Percentiles rank a stretch among this genome's conserved stretches.
phyloP scores from a whole-genome alignment of 2,113 vertebrate genomes.

The Catharus bicknelli region DNA sequence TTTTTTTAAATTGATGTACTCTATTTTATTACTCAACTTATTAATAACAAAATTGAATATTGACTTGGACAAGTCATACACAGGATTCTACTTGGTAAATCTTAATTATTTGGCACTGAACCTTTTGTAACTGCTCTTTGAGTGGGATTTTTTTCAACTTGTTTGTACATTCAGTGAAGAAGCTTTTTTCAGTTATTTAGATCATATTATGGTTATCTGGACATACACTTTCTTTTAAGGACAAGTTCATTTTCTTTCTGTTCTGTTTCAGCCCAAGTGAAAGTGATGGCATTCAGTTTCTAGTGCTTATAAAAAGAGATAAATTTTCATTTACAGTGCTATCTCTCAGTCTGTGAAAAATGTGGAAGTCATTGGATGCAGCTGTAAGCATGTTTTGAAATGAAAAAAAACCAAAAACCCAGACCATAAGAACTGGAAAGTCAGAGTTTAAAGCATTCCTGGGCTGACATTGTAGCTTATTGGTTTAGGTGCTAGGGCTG shows the following conservation, averaged over 20 bases:
- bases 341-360: not conserved
- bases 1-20: not conserved
- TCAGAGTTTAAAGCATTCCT: not conserved
- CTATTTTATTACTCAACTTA: not conserved
- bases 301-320: not conserved
- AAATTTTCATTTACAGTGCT: not conserved
- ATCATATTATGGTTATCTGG: not conserved
- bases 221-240: not conserved
- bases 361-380: not conserved
- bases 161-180: not conserved
- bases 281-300: not conserved
- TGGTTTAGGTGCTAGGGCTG: not conserved
- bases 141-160: not conserved
- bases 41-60: not conserved
- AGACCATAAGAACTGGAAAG: not conserved
- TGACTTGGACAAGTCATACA: not conserved
- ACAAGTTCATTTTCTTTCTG: not conserved
- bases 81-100: not conserved
- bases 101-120: not conserved
- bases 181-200: not conserved
- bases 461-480: not conserved
- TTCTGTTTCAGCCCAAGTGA: not conserved
- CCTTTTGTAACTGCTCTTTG: not conserved
- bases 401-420: not conserved
- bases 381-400: not conserved